Conservation (phyloP, 2,113 vertebrate genomes). For the Tupaia tana region DNA sequence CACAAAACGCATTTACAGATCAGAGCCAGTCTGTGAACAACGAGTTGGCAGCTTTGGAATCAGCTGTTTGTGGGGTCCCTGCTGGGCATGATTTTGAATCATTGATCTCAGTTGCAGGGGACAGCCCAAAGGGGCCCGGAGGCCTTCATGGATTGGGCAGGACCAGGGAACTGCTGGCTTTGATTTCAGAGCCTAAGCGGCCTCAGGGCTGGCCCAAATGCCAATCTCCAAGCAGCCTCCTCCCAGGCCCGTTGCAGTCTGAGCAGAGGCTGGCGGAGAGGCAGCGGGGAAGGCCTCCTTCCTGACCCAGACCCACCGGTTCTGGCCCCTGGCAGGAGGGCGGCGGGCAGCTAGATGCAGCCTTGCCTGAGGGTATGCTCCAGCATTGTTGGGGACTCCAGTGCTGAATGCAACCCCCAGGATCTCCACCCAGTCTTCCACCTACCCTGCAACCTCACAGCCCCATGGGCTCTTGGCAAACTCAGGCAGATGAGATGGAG, state of each 20-base stretch:
- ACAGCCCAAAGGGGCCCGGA: background rate
- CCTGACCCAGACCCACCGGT: background rate
- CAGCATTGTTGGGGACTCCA: background rate
- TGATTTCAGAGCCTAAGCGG: background rate
- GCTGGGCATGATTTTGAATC: background rate
- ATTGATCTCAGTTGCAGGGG: accelerated
- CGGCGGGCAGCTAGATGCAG: background rate
- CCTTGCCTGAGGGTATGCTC: background rate
- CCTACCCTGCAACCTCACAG: no score
- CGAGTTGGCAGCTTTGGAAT: background rate
- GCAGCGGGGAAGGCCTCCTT: no score
- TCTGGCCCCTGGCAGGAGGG: no score
- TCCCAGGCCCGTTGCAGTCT: background rate
- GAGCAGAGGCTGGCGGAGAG: background rate
- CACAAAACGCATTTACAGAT: background rate
- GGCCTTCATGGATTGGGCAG: background rate
- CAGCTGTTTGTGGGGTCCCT: background rate
- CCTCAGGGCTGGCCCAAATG: background rate
- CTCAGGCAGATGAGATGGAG: background rate
- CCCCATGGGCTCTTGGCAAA: background rate
- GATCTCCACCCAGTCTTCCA: no score
- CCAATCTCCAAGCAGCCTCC: background rate
- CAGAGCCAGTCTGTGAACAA: background rate
- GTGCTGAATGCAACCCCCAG: background rate
- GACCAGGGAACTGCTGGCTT: background rate